Evolutionary conservation across 2,888 invertebrate genomes (phyloP), one percentile per base, ranked within the genome.

Genomic region (Salpingus planirostris): DNA sequence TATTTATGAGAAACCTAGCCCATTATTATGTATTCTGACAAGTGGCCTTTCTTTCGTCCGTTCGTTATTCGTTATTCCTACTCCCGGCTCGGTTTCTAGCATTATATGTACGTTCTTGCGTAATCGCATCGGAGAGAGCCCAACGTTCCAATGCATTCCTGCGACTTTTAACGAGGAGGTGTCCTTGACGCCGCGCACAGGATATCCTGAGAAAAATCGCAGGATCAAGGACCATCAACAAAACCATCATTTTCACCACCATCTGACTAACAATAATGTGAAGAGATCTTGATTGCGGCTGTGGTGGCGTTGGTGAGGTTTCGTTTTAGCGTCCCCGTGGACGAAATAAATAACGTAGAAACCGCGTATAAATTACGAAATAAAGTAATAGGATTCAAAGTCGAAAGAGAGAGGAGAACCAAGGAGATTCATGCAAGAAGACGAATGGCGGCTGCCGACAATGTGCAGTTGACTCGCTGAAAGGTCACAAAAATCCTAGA

Each of bases 1-100:
- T 57, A 57, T 59, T 58, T 58, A 58, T 57, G 55, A 50, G 55
- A 56, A 55, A 58, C 56, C 57, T 55, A 58, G 49, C 58, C 57
- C 57, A 57, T 59, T 57, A 58, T 56, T 47, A 47, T 44, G 48
- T 46, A 50, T 50, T 55, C 55, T 54, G 53, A 53, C 57, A 54
- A 50, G 43, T 54, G 55, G 54, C 55, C 46, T 42, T 46, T 46
- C 43, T 43, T 39, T 41, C 31, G 32, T 34, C 38, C n/a, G n/a
- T 42, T 33, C 18, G 18, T 18, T 18, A n/a, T n/a, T n/a, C n/a
- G n/a, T n/a, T n/a, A n/a, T n/a, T n/a, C n/a, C n/a, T n/a, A n/a
- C n/a, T n/a, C n/a, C n/a, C n/a, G n/a, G n/a, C n/a, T n/a, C n/a
- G n/a, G n/a, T n/a, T n/a, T n/a, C n/a, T n/a, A n/a, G n/a, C n/a